Evolutionary conservation across 2,888 invertebrate genomes (phyloP).

Genomic region (Cataglyphis livida): DNA sequence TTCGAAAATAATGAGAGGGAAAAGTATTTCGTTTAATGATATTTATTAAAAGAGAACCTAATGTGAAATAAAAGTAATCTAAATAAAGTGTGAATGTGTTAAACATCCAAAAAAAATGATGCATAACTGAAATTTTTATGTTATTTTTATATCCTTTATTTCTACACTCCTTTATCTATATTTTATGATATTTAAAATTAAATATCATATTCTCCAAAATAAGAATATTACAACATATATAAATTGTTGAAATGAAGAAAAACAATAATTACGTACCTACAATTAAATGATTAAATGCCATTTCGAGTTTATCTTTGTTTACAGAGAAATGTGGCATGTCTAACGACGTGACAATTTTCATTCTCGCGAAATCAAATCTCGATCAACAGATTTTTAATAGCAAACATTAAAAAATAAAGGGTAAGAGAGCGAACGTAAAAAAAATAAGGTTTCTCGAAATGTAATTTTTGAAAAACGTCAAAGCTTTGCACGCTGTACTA

Average conservation of each 20-base stretch:
- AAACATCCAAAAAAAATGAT: not conserved
- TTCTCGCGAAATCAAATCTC: constrained; percentile 15
- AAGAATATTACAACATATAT: too few relatives aligned
- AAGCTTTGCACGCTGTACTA: constrained; percentile 47
- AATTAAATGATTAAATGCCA: not conserved
- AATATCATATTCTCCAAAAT: too few relatives aligned
- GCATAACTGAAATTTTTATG: not conserved
- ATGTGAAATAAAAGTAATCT: too few relatives aligned
- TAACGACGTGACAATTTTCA: not conserved
- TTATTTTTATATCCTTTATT: not conserved
- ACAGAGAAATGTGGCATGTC: constrained; percentile 16
- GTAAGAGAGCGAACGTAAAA: not conserved
- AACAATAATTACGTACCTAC: too few relatives aligned
- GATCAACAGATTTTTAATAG: constrained; percentile 14
- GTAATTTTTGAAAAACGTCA: constrained; percentile 52
- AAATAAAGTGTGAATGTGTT: not conserved
- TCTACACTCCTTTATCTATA: not conserved
- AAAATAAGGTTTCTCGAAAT: constrained; percentile 46
- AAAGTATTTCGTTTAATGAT: not conserved
- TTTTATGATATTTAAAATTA: not conserved
- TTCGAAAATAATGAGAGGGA: not conserved
- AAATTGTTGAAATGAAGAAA: too few relatives aligned
- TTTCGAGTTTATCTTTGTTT: constrained; percentile 2
- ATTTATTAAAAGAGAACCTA: not conserved
- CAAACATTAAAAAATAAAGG: constrained; percentile 13